These are phyloP conservation scores for Sebastes cheni DNA, from an alignment of 2,797 vertebrate genomes.

Conservation along the genomic window DNA sequence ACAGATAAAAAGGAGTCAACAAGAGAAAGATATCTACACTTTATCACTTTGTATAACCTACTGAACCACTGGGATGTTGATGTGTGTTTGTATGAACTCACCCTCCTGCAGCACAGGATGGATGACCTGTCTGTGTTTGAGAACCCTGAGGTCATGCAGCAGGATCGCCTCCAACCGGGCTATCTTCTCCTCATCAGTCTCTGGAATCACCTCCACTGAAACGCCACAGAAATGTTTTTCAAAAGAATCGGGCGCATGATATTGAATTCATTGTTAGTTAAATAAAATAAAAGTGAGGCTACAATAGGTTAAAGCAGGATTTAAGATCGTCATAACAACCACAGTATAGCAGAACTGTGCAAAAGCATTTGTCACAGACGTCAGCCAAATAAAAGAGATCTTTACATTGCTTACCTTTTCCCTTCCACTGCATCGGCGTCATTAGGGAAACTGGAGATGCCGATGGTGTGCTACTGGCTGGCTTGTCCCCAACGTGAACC, in stretches of 20 bases:
- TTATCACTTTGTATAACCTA: background rate
- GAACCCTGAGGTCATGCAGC: slow-evolving; percentile 84
- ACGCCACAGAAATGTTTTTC: background rate
- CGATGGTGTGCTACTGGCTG: background rate
- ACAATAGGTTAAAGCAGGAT: background rate
- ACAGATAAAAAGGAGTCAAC: background rate
- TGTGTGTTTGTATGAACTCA: slow-evolving; percentile 57
- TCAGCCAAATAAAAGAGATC: background rate
- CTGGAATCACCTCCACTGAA: slow-evolving; percentile 34
- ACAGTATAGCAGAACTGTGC: background rate
- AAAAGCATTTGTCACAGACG: background rate
- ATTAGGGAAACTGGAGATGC: slow-evolving; percentile 19
- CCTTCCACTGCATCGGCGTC: background rate
- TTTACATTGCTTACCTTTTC: slow-evolving; percentile 26
- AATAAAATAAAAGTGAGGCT: background rate
- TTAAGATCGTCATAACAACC: background rate
- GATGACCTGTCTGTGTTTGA: slow-evolving; percentile 91
- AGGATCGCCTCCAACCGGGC: slow-evolving; percentile 80
- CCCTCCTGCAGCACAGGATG: slow-evolving; percentile 93
- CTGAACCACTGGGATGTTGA: background rate
- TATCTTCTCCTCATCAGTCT: slow-evolving; percentile 63
- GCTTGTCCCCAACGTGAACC: slow-evolving; percentile 61
- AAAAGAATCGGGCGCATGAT: background rate
- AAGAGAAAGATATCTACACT: background rate
- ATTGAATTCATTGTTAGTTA: background rate